Evolutionary conservation across 2,888 invertebrate genomes (phyloP), one percentile per base, ranked within the genome.

Genomic region (Synanthedon tipuliformis): DNA sequence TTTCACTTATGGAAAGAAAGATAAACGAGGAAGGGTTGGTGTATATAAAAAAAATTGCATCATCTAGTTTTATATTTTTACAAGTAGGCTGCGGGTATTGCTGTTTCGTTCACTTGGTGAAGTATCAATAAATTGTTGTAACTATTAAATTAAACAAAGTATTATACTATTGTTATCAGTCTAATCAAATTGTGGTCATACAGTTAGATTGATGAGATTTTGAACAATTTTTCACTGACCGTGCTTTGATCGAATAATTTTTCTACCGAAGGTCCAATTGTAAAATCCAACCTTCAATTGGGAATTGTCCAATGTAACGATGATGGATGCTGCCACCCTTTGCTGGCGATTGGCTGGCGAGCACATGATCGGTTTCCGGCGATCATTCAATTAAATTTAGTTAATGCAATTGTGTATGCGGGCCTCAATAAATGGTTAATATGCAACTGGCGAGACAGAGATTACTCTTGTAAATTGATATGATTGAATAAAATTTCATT

Each of bases 281-380:
- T 13, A 45, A 13, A 45, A 45, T 50, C 50, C 7, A 18, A 13
- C 34, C 41, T 51, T 48, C 56, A 56, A 54, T 56, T 56, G 54
- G 54, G 48, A 53, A 52, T 52, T 50, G 53, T 52, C 52, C 48
- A 12, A 48, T 53, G 54, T 53, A 71, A 81, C 74, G 74, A 80
- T 78, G 82, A 83, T 72, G 71, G 76, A 82, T 75, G 74, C 73
- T 64, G 68, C 72, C 81, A 73, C 78, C 78, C 75, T 62, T 23
- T 54, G 10, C 34, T 34, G 63, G 60, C 61, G 59, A 59, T 62
- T 23, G 54, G 10, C 34, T 34, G 63, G 60, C 61, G 59, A 59
- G 60, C 63, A 60, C 60, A 27, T 23, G 68, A 70, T 71, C 68
- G 70, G 68, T 66, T 75, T 82, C 84, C 84, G 77, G 79, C 71